phyloP scores from a whole-genome alignment of 2,888 invertebrate species.

The Gastracanthus pulcherrimus region DNA sequence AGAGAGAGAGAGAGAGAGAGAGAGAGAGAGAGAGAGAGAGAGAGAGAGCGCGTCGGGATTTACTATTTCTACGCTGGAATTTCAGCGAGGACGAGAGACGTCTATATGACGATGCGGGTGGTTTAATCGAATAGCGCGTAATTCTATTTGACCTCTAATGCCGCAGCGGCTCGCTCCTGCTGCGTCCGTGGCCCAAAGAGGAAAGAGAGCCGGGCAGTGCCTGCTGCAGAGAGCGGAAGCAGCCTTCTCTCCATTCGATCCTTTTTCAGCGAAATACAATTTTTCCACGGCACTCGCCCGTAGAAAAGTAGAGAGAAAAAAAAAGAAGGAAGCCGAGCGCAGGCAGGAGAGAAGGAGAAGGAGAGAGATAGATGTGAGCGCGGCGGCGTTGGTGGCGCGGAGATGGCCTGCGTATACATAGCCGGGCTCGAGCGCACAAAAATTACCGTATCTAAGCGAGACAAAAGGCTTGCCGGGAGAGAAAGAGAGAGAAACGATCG shows the following conservation, averaged over 20 bases:
- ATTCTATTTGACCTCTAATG: constrained; percentile 64
- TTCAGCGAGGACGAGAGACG: constrained; percentile 1
- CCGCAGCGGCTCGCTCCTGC: constrained; percentile 52
- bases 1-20: background rate
- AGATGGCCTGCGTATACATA: constrained; percentile 27
- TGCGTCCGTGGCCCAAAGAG: background rate
- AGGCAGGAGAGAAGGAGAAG: background rate
- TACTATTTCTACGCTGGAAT: constrained; percentile 37
- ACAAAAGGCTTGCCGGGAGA: constrained; percentile 61
- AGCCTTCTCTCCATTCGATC: constrained; percentile 44
- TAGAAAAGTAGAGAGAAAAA: background rate
- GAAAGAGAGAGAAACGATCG: constrained; percentile 65
- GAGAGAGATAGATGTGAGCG: constrained; percentile 36
- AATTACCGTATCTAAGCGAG: constrained; percentile 64
- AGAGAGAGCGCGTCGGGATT: constrained; percentile 25
- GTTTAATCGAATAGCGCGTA: constrained; percentile 66
- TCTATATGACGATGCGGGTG: constrained; percentile 47
- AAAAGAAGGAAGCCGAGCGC: background rate
- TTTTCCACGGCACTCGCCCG: constrained; percentile 58
- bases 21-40: background rate
- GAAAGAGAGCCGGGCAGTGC: background rate
- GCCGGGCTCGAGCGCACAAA: constrained; percentile 55
- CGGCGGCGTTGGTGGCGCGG: background rate
- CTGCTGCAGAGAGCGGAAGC: too few species aligned
- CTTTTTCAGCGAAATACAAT: constrained; percentile 66